phyloP scores from a whole-genome alignment of 2,888 invertebrate species.

The Cryptophagus acutangulus region DNA sequence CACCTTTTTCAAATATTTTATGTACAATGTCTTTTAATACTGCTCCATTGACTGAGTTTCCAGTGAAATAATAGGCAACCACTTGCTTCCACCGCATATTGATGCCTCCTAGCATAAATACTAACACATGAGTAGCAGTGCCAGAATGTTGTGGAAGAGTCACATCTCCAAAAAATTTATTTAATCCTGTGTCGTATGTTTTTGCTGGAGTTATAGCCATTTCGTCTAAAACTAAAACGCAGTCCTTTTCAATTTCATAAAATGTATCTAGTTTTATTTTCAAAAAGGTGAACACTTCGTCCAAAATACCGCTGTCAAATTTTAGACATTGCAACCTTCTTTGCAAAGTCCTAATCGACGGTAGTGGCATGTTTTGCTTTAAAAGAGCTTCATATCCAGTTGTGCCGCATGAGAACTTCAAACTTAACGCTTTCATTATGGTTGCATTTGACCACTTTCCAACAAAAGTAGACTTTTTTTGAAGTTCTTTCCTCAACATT shows the following conservation, averaged over 20 bases:
- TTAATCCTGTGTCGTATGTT: conserved; percentile 15
- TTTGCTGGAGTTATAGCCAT: conserved; percentile 22
- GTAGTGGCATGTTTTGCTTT: conserved; percentile 20
- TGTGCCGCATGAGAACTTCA: conserved; percentile 21
- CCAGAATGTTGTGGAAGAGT: conserved; percentile 22
- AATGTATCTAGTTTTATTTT: conserved; percentile 15
- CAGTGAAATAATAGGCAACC: conserved; percentile 31
- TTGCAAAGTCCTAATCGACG: conserved; percentile 22
- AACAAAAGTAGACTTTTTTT: too few species aligned
- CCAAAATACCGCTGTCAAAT: conserved; percentile 21
- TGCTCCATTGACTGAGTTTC: conserved; percentile 21
- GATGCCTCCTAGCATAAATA: conserved; percentile 32
- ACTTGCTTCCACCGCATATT: conserved; percentile 31
- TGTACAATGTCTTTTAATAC: conserved; percentile 17
- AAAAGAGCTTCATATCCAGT: conserved; percentile 21
- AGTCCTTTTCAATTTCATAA: conserved; percentile 16
- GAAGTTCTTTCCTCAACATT: too few species aligned
- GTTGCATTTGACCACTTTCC: conserved; percentile 19
- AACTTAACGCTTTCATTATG: conserved; percentile 15
- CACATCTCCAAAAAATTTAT: conserved; percentile 18
- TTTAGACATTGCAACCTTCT: conserved; percentile 20
- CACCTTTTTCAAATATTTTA: conserved; percentile 21
- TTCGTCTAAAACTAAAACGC: conserved; percentile 21
- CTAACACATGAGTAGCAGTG: conserved; percentile 28
- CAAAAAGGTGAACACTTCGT: conserved; percentile 22